phyloP scores from a whole-genome alignment of 2,113 vertebrate genomes.

The Shinisaurus crocodilurus region DNA sequence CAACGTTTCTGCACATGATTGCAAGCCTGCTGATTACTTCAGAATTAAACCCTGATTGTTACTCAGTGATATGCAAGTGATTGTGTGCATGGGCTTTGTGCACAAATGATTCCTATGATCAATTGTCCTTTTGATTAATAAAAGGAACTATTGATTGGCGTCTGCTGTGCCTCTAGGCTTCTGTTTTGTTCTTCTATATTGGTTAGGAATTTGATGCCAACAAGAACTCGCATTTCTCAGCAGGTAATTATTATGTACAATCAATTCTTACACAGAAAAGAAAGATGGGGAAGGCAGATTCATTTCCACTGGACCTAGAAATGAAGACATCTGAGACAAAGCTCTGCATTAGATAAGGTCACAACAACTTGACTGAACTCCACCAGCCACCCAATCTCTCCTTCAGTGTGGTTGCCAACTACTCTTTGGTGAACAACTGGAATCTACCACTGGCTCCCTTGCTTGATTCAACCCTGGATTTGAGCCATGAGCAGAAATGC shows the following conservation, averaged over 20 bases:
- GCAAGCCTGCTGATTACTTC: background rate
- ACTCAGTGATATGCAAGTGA: background rate
- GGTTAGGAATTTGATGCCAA: background rate
- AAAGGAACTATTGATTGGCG: background rate
- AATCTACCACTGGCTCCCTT: too few species aligned
- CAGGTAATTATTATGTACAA: background rate
- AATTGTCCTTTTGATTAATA: slow-evolving; percentile 7
- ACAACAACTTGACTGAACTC: background rate
- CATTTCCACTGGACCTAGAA: background rate
- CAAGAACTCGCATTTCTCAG: slow-evolving; percentile 3
- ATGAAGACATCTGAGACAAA: background rate
- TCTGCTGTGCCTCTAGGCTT: background rate
- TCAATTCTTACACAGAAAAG: background rate
- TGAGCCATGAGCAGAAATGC: background rate
- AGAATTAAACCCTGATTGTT: slow-evolving; percentile 1
- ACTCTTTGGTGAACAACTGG: too few species aligned
- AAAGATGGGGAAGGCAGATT: background rate
- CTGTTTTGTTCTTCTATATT: background rate
- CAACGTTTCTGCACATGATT: background rate
- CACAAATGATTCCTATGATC: background rate
- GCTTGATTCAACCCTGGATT: background rate
- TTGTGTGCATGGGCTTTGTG: background rate
- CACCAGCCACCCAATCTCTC: too few species aligned
- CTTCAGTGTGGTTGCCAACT: background rate
- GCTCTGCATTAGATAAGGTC: too few species aligned